A percentile compares a stretch with the other conserved stretches of the same genome.
Evolutionary conservation across 37 sponge, comb jelly and placozoan species (phyloP).

Genomic region (Theonella swinhoei): DNA sequence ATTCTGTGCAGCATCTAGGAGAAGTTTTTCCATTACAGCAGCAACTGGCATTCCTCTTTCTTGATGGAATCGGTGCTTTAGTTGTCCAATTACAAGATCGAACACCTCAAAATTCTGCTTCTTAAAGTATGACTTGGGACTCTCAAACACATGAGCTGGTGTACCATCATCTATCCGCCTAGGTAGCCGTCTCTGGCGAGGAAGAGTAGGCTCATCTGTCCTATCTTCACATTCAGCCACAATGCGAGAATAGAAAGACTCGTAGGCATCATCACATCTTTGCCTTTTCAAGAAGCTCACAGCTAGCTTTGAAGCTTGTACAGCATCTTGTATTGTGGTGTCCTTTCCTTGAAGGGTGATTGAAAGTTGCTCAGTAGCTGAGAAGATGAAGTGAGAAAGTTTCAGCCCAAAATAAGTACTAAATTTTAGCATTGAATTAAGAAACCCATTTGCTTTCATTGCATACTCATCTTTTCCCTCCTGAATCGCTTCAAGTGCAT

Average conservation of each 20-base stretch:
- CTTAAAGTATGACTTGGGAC: too few relatives aligned
- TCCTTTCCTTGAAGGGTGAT: constrained; percentile 34
- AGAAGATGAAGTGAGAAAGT: constrained; percentile 47
- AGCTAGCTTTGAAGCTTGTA: constrained; percentile 26
- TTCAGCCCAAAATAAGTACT: constrained; percentile 46
- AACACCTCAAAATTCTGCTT: too few relatives aligned
- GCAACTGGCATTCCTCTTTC: too few relatives aligned
- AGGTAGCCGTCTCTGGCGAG: constrained; percentile 35
- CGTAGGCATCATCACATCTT: constrained; percentile 28
- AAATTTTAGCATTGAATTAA: constrained; percentile 33
- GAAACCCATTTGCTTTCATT: constrained; percentile 28
- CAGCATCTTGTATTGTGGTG: constrained; percentile 38
- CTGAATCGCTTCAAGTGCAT: constrained; percentile 11
- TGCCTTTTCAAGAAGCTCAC: constrained; percentile 24
- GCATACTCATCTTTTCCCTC: constrained; percentile 33
- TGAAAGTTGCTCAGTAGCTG: constrained; percentile 48
- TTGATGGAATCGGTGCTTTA: too few relatives aligned
- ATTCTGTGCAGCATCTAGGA: too few relatives aligned
- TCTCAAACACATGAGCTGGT: too few relatives aligned
- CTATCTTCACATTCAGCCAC: constrained; percentile 10
- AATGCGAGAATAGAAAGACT: constrained; percentile 19
- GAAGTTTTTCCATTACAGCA: too few relatives aligned
- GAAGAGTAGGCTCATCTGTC: constrained; percentile 20
- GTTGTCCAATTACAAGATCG: too few relatives aligned
- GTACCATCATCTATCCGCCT: too few relatives aligned